A percentile compares a stretch with the other conserved stretches of the same genome.
phyloP scores from a whole-genome alignment of 2,113 vertebrate species.

The Ondatra zibethicus region DNA sequence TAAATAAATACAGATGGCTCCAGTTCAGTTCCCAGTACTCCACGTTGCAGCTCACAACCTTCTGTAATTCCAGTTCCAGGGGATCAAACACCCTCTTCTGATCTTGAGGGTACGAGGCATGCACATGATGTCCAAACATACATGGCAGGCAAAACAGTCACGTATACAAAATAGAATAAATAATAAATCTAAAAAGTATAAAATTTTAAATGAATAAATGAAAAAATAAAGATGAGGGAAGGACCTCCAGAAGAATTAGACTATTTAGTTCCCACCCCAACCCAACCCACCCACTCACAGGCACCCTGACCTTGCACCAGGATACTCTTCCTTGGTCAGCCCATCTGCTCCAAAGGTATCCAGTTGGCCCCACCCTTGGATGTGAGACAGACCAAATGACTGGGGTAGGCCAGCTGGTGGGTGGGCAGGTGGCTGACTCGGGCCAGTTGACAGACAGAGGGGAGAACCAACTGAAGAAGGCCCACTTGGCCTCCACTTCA shows the following conservation, averaged over 20 bases:
- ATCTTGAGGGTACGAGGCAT: not conserved
- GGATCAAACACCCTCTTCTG: not conserved
- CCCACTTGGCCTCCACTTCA: not conserved
- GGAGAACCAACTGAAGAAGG: not conserved
- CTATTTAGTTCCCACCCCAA: not conserved
- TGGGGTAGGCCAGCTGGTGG: not conserved
- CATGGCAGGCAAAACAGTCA: not conserved
- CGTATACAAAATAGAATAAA: not conserved
- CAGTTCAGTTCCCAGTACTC: not conserved
- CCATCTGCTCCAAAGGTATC: not conserved
- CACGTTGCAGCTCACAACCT: not conserved
- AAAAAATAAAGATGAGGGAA: not conserved
- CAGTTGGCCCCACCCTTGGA: not conserved
- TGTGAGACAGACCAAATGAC: not conserved
- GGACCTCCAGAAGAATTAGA: not conserved
- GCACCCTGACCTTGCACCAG: not conserved
- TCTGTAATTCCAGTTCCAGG: not conserved
- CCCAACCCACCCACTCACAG: not conserved
- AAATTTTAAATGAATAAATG: not conserved
- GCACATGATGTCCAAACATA: not conserved
- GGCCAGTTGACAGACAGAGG: not conserved
- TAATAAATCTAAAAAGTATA: not conserved
- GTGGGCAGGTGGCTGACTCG: not conserved
- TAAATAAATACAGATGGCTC: not conserved
- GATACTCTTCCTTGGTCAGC: not conserved